Conservation (phyloP, 2,113 vertebrate species). For the Maccullochella peelii region DNA sequence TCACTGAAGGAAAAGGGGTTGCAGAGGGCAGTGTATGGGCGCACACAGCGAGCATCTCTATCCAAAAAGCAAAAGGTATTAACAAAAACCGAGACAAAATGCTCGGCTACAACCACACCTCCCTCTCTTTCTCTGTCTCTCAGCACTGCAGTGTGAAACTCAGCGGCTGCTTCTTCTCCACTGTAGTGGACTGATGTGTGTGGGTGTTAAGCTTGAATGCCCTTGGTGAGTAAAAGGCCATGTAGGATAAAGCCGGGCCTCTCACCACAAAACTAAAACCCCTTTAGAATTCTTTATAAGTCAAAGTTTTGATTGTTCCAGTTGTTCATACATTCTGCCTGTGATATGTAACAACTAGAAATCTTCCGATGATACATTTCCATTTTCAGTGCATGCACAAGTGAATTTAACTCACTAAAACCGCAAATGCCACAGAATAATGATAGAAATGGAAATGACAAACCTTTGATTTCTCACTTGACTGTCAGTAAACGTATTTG, state of each 20-base stretch:
- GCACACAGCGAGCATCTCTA: neutral
- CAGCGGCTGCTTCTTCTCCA: constrained; percentile 48
- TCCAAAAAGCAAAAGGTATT: constrained; percentile 3
- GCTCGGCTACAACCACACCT: neutral
- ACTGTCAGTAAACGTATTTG: neutral
- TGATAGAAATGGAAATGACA: neutral
- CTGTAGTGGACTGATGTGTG: constrained; percentile 61
- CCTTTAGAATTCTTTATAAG: constrained; percentile 33
- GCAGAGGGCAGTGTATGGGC: constrained; percentile 10
- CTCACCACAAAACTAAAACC: constrained; percentile 40
- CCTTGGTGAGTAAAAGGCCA: constrained; percentile 56
- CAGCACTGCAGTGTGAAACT: constrained; percentile 69
- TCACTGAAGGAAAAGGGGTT: constrained; percentile 23
- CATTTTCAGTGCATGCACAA: neutral
- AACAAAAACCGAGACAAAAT: constrained; percentile 32
- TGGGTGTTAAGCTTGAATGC: constrained; percentile 67
- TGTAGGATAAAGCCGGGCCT: constrained; percentile 59
- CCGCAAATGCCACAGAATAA: neutral
- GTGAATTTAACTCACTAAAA: neutral
- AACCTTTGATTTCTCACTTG: neutral
- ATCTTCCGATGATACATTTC: neutral
- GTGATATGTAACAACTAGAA: neutral
- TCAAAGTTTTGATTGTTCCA: constrained; percentile 1
- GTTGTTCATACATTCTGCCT: constrained; percentile 9
- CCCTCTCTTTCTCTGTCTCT: constrained; percentile 5